Evolutionary conservation across 2,797 vertebrate species (phyloP).

Genomic region (Myiothlypis coronata): DNA sequence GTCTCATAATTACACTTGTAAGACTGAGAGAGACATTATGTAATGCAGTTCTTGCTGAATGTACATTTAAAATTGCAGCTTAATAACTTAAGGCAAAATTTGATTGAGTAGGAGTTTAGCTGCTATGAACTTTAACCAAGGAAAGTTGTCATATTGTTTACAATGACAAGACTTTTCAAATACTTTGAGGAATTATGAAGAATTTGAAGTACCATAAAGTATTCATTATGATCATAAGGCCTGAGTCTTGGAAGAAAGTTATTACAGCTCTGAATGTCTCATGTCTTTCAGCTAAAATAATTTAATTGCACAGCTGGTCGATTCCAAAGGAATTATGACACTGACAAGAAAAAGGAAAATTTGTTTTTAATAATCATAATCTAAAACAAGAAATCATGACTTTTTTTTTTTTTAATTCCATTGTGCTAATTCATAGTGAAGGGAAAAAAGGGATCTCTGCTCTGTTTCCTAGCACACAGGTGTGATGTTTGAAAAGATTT

Average conservation of each 20-base stretch:
- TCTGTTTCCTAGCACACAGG: not conserved
- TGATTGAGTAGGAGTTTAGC: not conserved
- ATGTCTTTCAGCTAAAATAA: constrained; percentile 14
- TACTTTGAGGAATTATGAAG: constrained; percentile 14
- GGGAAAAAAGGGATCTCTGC: not conserved
- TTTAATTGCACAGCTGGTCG: not conserved
- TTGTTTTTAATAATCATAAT: not conserved
- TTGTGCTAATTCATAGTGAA: not conserved
- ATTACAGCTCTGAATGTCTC: not conserved
- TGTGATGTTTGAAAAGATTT: not conserved
- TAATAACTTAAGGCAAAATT: constrained; percentile 64
- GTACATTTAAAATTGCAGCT: constrained; percentile 63
- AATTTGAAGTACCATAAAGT: not conserved
- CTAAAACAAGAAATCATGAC: not conserved
- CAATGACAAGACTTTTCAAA: constrained; percentile 16
- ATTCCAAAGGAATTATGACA: constrained; percentile 26
- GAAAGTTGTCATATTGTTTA: not conserved
- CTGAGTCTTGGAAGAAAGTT: not conserved
- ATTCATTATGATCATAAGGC: not conserved
- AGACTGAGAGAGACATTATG: constrained; percentile 68
- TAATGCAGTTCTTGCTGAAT: constrained; percentile 60
- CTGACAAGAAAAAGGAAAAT: not conserved
- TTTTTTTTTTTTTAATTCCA: not conserved
- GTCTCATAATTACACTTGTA: constrained; percentile 70
- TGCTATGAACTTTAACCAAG: constrained; percentile 44